Evolutionary conservation across 2,797 vertebrate species (phyloP).

Genomic region (Acanthopagrus latus): DNA sequence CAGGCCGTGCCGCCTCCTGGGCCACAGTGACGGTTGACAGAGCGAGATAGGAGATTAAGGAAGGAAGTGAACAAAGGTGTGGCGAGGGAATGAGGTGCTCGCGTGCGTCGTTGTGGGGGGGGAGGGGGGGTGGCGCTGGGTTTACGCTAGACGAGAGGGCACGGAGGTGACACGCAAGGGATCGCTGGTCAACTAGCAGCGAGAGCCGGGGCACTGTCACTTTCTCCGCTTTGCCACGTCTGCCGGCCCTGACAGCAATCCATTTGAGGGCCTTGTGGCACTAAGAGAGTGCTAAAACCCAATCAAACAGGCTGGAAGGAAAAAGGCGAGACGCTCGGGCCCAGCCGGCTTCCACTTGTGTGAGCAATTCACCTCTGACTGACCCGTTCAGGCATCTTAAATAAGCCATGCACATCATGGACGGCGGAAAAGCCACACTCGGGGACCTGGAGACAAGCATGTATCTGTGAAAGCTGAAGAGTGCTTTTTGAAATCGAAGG

Average conservation of each 20-base stretch:
- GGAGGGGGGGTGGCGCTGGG: neutral
- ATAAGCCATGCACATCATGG: constrained; percentile 57
- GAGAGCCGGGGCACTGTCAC: constrained; percentile 52
- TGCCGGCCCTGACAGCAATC: constrained; percentile 75
- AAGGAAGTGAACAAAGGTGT: constrained; percentile 33
- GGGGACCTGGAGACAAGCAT: constrained; percentile 30
- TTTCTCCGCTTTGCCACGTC: constrained; percentile 32
- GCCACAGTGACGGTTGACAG: constrained; percentile 36
- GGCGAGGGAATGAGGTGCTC: constrained; percentile 28
- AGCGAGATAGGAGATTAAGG: constrained; percentile 58
- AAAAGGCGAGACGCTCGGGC: constrained; percentile 52
- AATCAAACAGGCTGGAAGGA: constrained; percentile 75
- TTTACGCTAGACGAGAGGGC: neutral
- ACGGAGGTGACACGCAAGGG: constrained; percentile 55
- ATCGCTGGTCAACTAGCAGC: constrained; percentile 58
- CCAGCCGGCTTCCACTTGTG: constrained; percentile 66
- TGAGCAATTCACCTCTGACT: constrained; percentile 79
- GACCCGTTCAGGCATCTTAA: constrained; percentile 74
- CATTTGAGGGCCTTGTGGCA: constrained; percentile 72
- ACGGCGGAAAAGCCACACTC: constrained; percentile 34
- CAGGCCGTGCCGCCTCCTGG: constrained; percentile 52
- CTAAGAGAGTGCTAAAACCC: constrained; percentile 81
- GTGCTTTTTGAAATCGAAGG: constrained; percentile 59
- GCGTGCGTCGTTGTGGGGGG: too few relatives aligned
- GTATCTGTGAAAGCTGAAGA: constrained; percentile 47